Evolutionary conservation across 1,140 invertebrate species (phyloP).

Genomic region (Antheraea mylitta): DNA sequence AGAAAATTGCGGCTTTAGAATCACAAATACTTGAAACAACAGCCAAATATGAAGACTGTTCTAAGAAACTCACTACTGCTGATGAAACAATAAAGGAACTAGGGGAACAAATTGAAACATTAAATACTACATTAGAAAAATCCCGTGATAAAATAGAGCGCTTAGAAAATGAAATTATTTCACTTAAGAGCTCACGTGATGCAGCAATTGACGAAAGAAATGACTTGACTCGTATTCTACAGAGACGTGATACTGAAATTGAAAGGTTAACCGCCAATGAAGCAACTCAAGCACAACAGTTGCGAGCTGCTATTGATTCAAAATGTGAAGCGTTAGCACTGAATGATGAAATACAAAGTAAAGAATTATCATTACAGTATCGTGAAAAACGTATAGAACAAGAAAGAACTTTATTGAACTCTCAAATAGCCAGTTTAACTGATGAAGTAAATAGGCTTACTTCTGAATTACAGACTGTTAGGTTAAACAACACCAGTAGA

Average conservation of each 20-base stretch:
- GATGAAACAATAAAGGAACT: constrained; percentile 82
- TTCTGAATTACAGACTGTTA: constrained; percentile 86
- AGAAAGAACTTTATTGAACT: constrained; percentile 85
- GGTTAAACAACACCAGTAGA: constrained; percentile 86
- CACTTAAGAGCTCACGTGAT: constrained; percentile 76
- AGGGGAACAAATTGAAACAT: constrained; percentile 80
- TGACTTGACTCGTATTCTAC: constrained; percentile 83
- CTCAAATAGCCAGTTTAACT: constrained; percentile 87
- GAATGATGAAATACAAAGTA: constrained; percentile 88
- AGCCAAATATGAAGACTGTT: constrained; percentile 82
- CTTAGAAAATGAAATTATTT: constrained; percentile 66
- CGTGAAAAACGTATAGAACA: constrained; percentile 91
- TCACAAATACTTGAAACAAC: constrained; percentile 80
- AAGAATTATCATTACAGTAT: constrained; percentile 87
- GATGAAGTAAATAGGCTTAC: constrained; percentile 87
- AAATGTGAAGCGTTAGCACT: constrained; percentile 91
- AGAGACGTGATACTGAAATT: constrained; percentile 84
- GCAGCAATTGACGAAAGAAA: constrained; percentile 85
- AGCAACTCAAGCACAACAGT: constrained; percentile 81
- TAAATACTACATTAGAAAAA: constrained; percentile 81
- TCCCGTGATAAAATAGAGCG: constrained; percentile 79
- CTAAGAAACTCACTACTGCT: constrained; percentile 81
- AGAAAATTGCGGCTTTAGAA: constrained; percentile 80
- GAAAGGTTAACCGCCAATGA: constrained; percentile 84
- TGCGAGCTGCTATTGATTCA: constrained; percentile 83